Conservation (phyloP, 2,113 vertebrate genomes). For the Alectura lathami region DNA sequence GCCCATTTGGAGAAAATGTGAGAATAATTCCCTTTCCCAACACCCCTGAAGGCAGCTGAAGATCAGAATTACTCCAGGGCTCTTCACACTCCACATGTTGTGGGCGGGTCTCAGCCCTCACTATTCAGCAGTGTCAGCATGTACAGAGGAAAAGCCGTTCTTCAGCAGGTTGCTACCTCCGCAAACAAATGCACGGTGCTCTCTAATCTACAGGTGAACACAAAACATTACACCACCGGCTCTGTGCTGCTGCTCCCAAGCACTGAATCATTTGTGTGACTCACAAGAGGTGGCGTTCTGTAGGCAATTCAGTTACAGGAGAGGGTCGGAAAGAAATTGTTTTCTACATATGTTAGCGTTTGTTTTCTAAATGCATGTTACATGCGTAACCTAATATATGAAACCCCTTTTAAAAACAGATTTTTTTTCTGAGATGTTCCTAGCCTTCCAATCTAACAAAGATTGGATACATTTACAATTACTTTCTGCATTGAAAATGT, state of each 20-base stretch:
- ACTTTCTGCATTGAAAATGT: constrained; percentile 49
- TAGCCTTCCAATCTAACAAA: not conserved
- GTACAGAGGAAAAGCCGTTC: not conserved
- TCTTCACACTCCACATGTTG: not conserved
- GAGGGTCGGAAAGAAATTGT: not conserved
- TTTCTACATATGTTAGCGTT: not conserved
- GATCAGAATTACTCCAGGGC: not conserved
- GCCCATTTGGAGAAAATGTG: not conserved
- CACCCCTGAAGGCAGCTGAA: constrained; percentile 17
- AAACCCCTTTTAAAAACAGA: not conserved
- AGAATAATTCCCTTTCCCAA: constrained; percentile 42
- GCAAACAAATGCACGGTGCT: not conserved
- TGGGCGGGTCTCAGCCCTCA: constrained; percentile 18
- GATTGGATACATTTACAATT: not conserved
- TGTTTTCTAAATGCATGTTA: not conserved
- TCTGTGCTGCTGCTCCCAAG: not conserved
- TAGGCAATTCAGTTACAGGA: not conserved
- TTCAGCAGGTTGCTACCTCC: not conserved
- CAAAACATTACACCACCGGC: not conserved
- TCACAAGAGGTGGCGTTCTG: not conserved
- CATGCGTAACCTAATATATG: not conserved
- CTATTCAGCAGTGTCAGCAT: not conserved
- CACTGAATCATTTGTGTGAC: not conserved
- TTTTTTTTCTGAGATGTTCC: not conserved
- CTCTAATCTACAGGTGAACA: constrained; percentile 26